Conservation (phyloP, 2,888 invertebrate genomes). For the Nephrotoma flavescens region DNA sequence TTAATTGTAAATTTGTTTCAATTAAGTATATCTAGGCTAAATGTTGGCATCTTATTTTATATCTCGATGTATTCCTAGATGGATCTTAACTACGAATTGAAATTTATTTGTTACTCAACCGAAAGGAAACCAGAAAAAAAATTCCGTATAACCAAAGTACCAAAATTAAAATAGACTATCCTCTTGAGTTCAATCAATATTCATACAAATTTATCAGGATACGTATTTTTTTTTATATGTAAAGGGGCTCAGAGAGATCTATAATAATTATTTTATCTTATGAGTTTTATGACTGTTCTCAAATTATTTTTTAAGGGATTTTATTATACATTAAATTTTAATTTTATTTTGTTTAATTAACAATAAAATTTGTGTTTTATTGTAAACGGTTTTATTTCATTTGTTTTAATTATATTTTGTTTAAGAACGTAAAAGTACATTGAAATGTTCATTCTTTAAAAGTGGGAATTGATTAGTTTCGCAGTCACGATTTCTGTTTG, state of each 20-base stretch:
- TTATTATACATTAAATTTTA: background rate
- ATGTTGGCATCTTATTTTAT: background rate
- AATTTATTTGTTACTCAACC: background rate
- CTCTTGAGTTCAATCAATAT: background rate
- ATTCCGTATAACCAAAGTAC: background rate
- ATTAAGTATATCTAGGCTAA: background rate
- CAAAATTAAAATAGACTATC: background rate
- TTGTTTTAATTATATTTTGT: background rate
- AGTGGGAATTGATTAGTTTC: background rate
- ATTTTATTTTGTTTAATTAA: background rate
- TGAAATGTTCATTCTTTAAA: background rate
- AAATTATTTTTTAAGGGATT: background rate
- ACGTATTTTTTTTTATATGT: background rate
- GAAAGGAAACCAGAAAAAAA: background rate
- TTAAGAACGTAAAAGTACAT: background rate
- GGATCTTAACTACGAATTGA: background rate
- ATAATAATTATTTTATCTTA: background rate
- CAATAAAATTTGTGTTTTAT: background rate
- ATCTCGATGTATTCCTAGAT: background rate
- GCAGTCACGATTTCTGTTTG: background rate
- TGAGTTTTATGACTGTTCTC: background rate
- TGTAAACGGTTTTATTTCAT: background rate
- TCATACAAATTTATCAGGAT: background rate
- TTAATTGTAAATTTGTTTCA: background rate
- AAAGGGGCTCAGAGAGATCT: background rate